phyloP scores from a whole-genome alignment of 2,888 invertebrate species.

The Scaptomyza parva region DNA sequence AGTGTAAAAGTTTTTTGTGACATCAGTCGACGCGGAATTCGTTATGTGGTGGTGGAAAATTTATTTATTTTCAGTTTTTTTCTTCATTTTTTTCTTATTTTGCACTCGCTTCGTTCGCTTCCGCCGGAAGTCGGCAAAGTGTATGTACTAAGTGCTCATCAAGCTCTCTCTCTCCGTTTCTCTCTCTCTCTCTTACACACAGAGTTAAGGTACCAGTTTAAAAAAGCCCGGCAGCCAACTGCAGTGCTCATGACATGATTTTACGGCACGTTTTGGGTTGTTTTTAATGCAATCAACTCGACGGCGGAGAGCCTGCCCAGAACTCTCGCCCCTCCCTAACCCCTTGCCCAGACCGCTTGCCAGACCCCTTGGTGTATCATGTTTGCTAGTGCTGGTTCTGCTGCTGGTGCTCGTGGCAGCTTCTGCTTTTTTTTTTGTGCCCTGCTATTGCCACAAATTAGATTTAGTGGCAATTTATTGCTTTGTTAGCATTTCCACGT shows the following conservation, averaged over 20 bases:
- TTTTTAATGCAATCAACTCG: conserved; percentile 67
- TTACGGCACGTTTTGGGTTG: conserved; percentile 65
- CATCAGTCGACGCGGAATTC: conserved; percentile 5
- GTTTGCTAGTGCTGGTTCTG: no score
- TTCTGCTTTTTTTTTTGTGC: conserved; percentile 24
- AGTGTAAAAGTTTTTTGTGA: conserved; percentile 14
- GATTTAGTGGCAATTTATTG: conserved; percentile 71
- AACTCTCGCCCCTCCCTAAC: not conserved
- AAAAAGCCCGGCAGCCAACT: conserved; percentile 1
- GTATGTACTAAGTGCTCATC: conserved; percentile 65
- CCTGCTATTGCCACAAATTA: conserved; percentile 62
- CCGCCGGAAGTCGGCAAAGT: conserved; percentile 66
- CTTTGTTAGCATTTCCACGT: conserved; percentile 66
- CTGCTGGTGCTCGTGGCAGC: conserved; percentile 31
- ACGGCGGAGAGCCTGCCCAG: conserved; percentile 23
- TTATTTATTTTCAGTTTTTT: no score
- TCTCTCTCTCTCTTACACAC: not conserved
- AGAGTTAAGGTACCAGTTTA: not conserved
- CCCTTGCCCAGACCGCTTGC: no score
- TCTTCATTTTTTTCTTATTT: not conserved
- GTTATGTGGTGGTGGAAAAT: conserved; percentile 21
- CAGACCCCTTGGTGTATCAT: conserved; percentile 34
- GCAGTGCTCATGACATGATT: conserved; percentile 60
- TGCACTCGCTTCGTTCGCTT: conserved; percentile 36
- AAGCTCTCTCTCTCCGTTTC: conserved; percentile 5